Evolutionary conservation across 2,888 invertebrate genomes (phyloP), one percentile per base, ranked within the genome.

Genomic region (Liodrosophila aerea): DNA sequence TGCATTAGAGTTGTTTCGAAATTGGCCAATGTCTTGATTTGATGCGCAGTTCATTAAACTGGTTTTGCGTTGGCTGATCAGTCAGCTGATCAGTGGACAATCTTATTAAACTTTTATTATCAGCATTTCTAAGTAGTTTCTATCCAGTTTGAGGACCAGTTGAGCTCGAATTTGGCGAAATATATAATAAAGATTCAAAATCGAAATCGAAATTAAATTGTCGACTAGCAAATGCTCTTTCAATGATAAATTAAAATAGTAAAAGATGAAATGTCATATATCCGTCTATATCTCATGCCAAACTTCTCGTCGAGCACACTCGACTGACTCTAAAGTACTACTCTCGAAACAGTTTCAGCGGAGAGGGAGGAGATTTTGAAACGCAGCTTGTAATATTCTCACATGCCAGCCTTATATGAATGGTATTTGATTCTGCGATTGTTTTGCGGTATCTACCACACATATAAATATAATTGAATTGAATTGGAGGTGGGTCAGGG

Each of bases 11-110:
- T 51, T 12, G 54, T 16, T 53, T 16, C 34, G 53, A 53, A 22
- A 41, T 50, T 49, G 39, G 50, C 46, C 41, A 18, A 39, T 51
- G 45, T 40, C 11, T 49, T 51, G 4, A 8, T 11, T 11, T 27
- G 63, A 30, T 27, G 34, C 44, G 68, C 31, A 53, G 65, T 62
- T 58, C 72, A 65, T 71, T 70, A 66, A 65, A 67, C 72, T 60
- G 60, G 44, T 51, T 72, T 50, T 13, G 29, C 8, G 3, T 29
- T 8, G 8, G 4, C 3, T 7, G 1, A 1, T 7, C 3, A 29
- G 9, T 29, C 4, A 9, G 16, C 5, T 37, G 9, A 37, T 37
- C 16, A 37, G 50, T 56, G 36, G n/a, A 30, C 12, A 37, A 63
- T 39, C 18, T 22, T 22, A 5, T 22, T 22, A 22, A 22, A 22